phyloP scores from a whole-genome alignment of 2,797 vertebrate species.

The Salmo trutta region DNA sequence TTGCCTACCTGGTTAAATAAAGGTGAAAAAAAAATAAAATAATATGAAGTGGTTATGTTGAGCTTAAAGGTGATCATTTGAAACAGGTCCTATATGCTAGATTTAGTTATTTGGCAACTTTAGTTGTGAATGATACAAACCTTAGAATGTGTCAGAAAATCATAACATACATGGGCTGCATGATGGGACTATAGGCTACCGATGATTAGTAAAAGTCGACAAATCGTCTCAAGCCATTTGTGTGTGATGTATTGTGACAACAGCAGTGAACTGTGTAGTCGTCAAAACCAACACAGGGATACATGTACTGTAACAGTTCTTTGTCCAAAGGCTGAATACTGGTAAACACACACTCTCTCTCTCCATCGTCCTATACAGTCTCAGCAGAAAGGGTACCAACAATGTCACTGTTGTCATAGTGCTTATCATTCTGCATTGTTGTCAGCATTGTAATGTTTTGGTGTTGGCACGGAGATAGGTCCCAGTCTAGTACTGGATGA shows the following conservation, averaged over 20 bases:
- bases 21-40: no score
- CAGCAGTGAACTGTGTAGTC: slow-evolving; percentile 1
- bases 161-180: no score
- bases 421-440: slow-evolving; percentile 2
- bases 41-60: no score
- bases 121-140: no score
- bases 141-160: no score
- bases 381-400: neutral
- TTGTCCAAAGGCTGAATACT: neutral
- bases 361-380: neutral
- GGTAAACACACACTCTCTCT: neutral
- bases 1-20: no score
- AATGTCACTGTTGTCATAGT: slow-evolving; percentile 33
- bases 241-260: slow-evolving; percentile 23
- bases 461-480: slow-evolving; percentile 23
- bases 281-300: neutral
- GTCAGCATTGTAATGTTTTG: neutral
- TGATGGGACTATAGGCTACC: no score
- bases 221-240: slow-evolving; percentile 23
- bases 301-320: neutral
- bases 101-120: no score
- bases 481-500: slow-evolving; percentile 25
- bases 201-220: no score
- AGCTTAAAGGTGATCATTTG: no score
- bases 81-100: no score